A percentile compares a stretch with the other conserved stretches of the same genome.
phyloP scores from a whole-genome alignment of 2,888 invertebrate species.

The Aleiodes testaceus region DNA sequence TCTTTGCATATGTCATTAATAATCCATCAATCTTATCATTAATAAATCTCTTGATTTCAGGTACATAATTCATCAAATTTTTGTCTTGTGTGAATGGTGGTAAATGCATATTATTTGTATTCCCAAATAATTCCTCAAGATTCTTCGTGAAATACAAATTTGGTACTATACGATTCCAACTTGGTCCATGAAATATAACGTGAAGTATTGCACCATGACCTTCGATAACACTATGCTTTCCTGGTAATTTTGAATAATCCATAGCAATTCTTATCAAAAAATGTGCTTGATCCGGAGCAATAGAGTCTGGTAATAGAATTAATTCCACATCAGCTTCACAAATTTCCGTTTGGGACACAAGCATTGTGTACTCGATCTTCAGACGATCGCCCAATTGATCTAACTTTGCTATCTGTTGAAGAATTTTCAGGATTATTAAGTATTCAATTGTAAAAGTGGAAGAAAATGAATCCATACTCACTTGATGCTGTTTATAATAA shows the following conservation, averaged over 20 bases:
- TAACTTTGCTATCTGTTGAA: slow-evolving; percentile 72
- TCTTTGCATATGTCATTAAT: slow-evolving; percentile 47
- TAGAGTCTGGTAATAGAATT: slow-evolving; percentile 76
- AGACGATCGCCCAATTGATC: slow-evolving; percentile 76
- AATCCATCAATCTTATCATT: slow-evolving; percentile 56
- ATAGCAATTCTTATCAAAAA: slow-evolving; percentile 80
- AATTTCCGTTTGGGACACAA: slow-evolving; percentile 76
- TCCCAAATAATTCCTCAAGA: slow-evolving; percentile 74
- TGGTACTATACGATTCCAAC: slow-evolving; percentile 71
- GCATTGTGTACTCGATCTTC: slow-evolving; percentile 78
- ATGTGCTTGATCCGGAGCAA: slow-evolving; percentile 72
- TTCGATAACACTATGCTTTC: slow-evolving; percentile 73
- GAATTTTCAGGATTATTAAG: too few species aligned
- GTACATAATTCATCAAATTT: slow-evolving; percentile 76
- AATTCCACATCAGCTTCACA: slow-evolving; percentile 80
- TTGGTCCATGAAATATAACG: slow-evolving; percentile 76
- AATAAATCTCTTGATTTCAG: slow-evolving; percentile 67
- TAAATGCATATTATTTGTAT: slow-evolving; percentile 69
- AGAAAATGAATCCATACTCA: slow-evolving; percentile 68
- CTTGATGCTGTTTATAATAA: slow-evolving; percentile 80
- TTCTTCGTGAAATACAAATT: slow-evolving; percentile 74
- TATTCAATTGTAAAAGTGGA: too few species aligned
- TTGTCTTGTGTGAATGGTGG: slow-evolving; percentile 72
- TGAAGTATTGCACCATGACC: slow-evolving; percentile 75
- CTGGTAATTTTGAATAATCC: slow-evolving; percentile 78